Base-by-base conservation (phyloP, 2,113 vertebrate genomes). In the Cyprinodon variegatus region DNA sequence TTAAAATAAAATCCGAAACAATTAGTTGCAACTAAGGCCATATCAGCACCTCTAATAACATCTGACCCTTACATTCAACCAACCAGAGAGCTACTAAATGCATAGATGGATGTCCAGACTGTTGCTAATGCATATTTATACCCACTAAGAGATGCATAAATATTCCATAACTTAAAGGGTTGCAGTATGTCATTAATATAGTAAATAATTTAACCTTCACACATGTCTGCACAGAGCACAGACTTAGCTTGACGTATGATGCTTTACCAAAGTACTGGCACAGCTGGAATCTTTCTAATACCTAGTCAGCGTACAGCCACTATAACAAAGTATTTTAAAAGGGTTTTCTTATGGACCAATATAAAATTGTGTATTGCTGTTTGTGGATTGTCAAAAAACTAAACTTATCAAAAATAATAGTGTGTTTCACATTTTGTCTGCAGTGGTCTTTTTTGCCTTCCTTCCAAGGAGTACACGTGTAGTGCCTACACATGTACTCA, bases 181-280 rank as follows among this genome's bases (percentile, higher is more conserved):
- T 85, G 66, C 68, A 65, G 86, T 86, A 85, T 88, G 83, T 84
- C 77, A 83, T 82, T 68, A 81, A 83, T 83, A 72, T 70, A 57
- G 87, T 91, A 45, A 87, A 94, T 93, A 82, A 89, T 93, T 90
- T 62, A 93, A 38, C 68, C 37, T 40, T 8, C 41, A 38, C 80
- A 88, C 82, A 80, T 78, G 76, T 53, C 76, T 85, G 66, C 70
- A 72, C 37, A 72, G 74, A 43, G 81, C 39, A 74, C 13, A 60
- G 63, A 57, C 29, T 57, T 61, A 37, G 41, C 66, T 74, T 46
- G 13, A 61, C 40, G 77, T 22, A 46, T 4, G 37, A 45, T 71
- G 50, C 50, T 57, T 57, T 9, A 57, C 17, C 20, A 57, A 57
- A 57, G 50, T 57, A 57, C n/a, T 57, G 2, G 14, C 14, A 57